Base-by-base conservation (phyloP, 2,113 vertebrate species). In the Rhynchomys soricoides region DNA sequence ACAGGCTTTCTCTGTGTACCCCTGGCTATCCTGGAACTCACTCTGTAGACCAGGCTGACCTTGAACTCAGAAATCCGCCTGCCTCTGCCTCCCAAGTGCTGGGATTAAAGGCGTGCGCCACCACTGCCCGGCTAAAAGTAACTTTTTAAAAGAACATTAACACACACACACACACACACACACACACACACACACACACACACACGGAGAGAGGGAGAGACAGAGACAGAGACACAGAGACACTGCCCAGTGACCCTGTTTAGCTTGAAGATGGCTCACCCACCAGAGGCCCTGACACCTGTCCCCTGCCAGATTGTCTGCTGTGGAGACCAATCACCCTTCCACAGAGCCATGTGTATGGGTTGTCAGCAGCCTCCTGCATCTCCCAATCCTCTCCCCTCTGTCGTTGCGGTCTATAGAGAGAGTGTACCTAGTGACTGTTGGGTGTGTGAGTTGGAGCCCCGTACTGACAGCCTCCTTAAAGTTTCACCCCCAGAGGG, bases 401-500 rank as follows among this genome's bases (percentile, higher is more conserved):
- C 97, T 98, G 98, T 98, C 89, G 40, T 98, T 98, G 62, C 97
- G 98, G 86, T 97, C 98, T 96, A 96, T 98, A 98, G 98, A 98
- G 96, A 98, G 98, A 98, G 97, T 98, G 98, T 98, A 91, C 98
- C 98, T 98, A 98, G 98, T 98, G 97, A 98, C 98, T 98, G 96
- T 98, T 97, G 97, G 98, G 98, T 98, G 98, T 99, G 98, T 98
- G 98, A 97, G 96, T 98, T 98, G 98, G 99, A 98, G 98, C 98
- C 99, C 98, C 98, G 98, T 99, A 99, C 99, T 99, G 98, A 99
- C 99, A 99, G 99, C 98, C 98, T 99, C 99, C 99, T 99, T 99
- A 99, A 99, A 99, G 99, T 99, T 99, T 99, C 99, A 98, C 99
- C 99, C 99, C 99, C 99, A 99, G 99, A 99, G 99, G 99, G 99